Percentiles rank a stretch among this genome's conserved stretches.
phyloP scores from a whole-genome alignment of 1,140 invertebrate genomes.

The Homarus americanus region DNA sequence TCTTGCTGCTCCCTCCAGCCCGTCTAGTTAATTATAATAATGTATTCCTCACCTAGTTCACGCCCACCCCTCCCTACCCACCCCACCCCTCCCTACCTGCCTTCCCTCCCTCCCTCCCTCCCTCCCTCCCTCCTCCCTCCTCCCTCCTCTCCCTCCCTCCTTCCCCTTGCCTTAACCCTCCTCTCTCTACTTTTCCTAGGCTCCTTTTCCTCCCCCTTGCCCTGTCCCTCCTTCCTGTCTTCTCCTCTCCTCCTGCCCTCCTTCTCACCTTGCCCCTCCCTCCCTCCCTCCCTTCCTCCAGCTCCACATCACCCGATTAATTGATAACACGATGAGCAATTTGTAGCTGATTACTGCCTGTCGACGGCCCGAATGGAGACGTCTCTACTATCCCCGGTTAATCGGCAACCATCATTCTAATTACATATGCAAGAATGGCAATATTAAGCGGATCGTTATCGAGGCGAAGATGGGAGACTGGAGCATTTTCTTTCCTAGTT shows the following conservation, averaged over 20 bases:
- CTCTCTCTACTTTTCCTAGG: neutral
- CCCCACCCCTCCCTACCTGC: too few species aligned
- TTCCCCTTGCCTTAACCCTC: neutral
- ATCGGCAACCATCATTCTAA: too few species aligned
- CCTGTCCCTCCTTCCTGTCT: neutral
- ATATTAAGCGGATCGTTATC: too few species aligned
- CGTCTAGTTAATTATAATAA: too few species aligned
- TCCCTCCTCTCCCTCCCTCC: neutral
- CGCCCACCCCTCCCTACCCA: too few species aligned
- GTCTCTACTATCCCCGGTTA: neutral
- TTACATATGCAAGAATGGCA: too few species aligned
- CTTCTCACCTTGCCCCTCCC: neutral
- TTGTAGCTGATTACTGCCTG: neutral
- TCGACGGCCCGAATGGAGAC: neutral
- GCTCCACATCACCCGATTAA: neutral
- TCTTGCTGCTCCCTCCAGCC: too few species aligned
- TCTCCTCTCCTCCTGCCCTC: neutral
- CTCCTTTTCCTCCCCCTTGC: too few species aligned
- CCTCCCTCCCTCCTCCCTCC: neutral
- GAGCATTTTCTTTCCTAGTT: too few species aligned
- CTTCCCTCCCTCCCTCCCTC: too few species aligned
- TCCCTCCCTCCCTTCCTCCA: neutral
- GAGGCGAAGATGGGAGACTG: too few species aligned
- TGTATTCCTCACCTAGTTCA: too few species aligned
- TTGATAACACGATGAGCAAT: neutral